Evolutionary conservation across 2,113 vertebrate genomes (phyloP), one percentile per base, ranked within the genome.

Genomic region (Cebidichthys violaceus): DNA sequence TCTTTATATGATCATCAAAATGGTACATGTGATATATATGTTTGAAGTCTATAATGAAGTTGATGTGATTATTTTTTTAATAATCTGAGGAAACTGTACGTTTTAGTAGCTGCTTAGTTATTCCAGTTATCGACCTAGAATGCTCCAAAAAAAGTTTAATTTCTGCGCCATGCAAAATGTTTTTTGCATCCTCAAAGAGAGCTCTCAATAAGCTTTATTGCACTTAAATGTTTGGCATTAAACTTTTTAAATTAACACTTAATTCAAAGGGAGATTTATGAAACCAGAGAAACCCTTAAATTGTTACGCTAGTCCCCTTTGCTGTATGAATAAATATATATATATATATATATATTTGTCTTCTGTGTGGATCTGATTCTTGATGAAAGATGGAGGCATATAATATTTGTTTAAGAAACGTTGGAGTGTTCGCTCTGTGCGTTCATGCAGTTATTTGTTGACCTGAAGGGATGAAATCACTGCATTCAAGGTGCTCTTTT

Each of bases 401-500:
- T n/a, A n/a, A n/a, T n/a, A 4, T 52, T 60, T 15, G 22, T 67
- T 45, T 13, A 9, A 20, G 8, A 18, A 15, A 52, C 47, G 6
- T 20, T 78, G 75, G 47, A 14, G 9, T 60, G 8, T 33, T 61
- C 37, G 31, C 62, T 65, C 45, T 72, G 43, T 52, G 27, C n/a
- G 31, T 22, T 59, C 24, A 10, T 4, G 62, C 20, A 43, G 39
- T 77, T 55, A 75, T 71, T 83, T 79, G 82, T 78, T 64, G 17
- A 84, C 71, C 57, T 24, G 37, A 29, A 67, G 13, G 45, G 1
- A 13, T 37, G 33, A 70, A 37, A 76, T 50, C 2, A 20, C n/a
- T 57, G 22, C 0, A 0, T 20, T 33, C 8, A 50, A 43, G 67
- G 69, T 77, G 27, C 45, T 83, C 18, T 45, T 31, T 79, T 73